A percentile compares a stretch with the other conserved stretches of the same genome.
Evolutionary conservation across 2,888 invertebrate genomes (phyloP).

Genomic region (Strigamia crassipes): DNA sequence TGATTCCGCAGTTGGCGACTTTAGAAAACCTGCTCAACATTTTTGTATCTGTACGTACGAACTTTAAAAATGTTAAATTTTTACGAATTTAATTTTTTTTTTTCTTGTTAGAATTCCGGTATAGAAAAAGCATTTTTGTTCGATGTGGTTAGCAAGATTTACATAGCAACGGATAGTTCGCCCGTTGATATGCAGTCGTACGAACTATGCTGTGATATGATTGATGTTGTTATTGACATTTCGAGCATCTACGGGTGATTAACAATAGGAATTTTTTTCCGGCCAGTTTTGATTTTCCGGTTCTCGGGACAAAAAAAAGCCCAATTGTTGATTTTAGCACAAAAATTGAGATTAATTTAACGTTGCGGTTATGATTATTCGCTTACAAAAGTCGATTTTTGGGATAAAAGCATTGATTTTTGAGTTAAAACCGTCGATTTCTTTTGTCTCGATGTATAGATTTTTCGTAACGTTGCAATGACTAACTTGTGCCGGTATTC

Average conservation of each 20-base stretch:
- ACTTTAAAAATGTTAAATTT: background rate
- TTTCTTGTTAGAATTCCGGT: slow-evolving; percentile 84
- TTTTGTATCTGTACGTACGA: slow-evolving; percentile 83
- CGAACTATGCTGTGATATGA: slow-evolving; percentile 99
- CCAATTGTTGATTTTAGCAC: too few species aligned
- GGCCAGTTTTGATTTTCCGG: too few species aligned
- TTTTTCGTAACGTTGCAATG: too few species aligned
- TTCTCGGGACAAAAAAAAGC: too few species aligned
- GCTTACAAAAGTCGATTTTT: too few species aligned
- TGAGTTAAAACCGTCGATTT: too few species aligned
- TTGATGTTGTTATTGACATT: slow-evolving; percentile 98
- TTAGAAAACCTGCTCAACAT: slow-evolving; percentile 97
- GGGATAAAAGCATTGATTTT: too few species aligned
- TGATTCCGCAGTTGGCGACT: slow-evolving; percentile 95
- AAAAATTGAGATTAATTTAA: too few species aligned
- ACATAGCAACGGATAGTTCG: slow-evolving; percentile 99
- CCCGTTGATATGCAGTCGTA: slow-evolving; percentile 99
- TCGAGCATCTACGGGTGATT: slow-evolving; percentile 94
- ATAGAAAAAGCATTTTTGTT: slow-evolving; percentile 99
- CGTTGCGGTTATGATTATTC: too few species aligned
- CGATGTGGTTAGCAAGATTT: slow-evolving; percentile 91
- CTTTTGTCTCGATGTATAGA: too few species aligned
- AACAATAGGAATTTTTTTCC: too few species aligned
- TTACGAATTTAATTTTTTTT: background rate
- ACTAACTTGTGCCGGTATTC: too few species aligned